Evolutionary conservation across 2,113 vertebrate species (phyloP).

Genomic region (Thalassoma bifasciatum): DNA sequence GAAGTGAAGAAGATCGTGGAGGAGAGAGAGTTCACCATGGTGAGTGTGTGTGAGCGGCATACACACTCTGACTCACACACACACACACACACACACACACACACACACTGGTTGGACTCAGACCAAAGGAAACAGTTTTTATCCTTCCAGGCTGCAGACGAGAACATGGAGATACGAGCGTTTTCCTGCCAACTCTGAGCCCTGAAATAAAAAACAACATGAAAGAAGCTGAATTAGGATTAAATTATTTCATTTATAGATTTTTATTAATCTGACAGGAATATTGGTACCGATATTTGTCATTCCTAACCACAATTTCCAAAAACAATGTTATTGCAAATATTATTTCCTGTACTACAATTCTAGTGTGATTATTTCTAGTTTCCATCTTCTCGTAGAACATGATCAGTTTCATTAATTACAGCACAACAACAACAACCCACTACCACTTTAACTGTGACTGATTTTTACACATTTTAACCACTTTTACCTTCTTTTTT

Average conservation of each 20-base stretch:
- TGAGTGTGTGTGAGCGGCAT: constrained; percentile 50
- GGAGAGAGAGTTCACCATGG: constrained; percentile 75
- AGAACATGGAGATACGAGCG: constrained; percentile 24
- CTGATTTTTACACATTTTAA: too few species aligned
- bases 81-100: neutral
- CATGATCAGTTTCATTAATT: too few species aligned
- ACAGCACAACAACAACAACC: too few species aligned
- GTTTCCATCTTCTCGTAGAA: too few species aligned
- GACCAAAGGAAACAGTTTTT: constrained; percentile 39
- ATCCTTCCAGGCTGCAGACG: constrained; percentile 23
- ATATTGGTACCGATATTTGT: neutral
- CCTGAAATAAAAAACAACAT: neutral
- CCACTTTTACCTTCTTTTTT: too few species aligned
- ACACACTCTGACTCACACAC: neutral
- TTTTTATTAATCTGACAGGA: neutral
- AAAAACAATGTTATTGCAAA: too few species aligned
- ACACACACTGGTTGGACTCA: constrained; percentile 1
- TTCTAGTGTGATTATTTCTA: too few species aligned
- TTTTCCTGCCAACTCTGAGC: constrained; percentile 14
- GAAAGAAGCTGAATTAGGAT: neutral
- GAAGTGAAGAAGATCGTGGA: constrained; percentile 83
- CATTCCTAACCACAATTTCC: too few species aligned
- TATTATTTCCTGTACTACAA: too few species aligned
- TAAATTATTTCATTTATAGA: neutral
- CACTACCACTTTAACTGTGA: too few species aligned